Evolutionary conservation across 2,888 invertebrate genomes (phyloP).

Genomic region (Diplolepis rosae): DNA sequence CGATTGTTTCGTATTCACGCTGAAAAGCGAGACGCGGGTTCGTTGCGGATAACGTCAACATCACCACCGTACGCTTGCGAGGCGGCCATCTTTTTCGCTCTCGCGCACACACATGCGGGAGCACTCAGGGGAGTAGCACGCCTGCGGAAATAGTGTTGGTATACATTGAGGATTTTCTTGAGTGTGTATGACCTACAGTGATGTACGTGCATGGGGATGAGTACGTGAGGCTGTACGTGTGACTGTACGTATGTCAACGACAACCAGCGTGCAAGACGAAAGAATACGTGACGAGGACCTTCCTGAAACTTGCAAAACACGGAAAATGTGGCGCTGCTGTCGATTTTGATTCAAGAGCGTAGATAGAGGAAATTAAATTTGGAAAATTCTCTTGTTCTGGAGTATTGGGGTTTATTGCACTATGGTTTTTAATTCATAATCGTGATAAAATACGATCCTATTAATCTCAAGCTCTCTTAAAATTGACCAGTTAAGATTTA

Average conservation of each 20-base stretch:
- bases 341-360: conserved; percentile 25
- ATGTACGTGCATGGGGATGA: neutral
- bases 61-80: conserved; percentile 71
- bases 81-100: conserved; percentile 71
- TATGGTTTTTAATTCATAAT: too few relatives aligned
- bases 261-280: neutral
- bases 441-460: too few relatives aligned
- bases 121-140: conserved; percentile 32
- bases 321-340: conserved; percentile 48
- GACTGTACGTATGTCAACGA: neutral
- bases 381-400: neutral
- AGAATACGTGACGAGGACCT: conserved; percentile 33
- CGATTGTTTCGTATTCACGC: conserved; percentile 59
- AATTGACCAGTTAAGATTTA: too few relatives aligned
- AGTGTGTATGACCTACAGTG: neutral
- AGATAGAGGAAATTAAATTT: conserved; percentile 6
- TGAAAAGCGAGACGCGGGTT: conserved; percentile 65
- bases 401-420: too few relatives aligned
- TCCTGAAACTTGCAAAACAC: conserved; percentile 30
- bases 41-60: conserved; percentile 69
- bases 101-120: conserved; percentile 47
- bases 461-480: too few relatives aligned
- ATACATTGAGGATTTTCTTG: too few relatives aligned
- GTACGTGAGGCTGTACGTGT: neutral
- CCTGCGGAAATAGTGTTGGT: too few relatives aligned